A percentile compares a stretch with the other conserved stretches of the same genome.
Evolutionary conservation across 2,888 invertebrate species (phyloP).

Genomic region (Trilocha varians): DNA sequence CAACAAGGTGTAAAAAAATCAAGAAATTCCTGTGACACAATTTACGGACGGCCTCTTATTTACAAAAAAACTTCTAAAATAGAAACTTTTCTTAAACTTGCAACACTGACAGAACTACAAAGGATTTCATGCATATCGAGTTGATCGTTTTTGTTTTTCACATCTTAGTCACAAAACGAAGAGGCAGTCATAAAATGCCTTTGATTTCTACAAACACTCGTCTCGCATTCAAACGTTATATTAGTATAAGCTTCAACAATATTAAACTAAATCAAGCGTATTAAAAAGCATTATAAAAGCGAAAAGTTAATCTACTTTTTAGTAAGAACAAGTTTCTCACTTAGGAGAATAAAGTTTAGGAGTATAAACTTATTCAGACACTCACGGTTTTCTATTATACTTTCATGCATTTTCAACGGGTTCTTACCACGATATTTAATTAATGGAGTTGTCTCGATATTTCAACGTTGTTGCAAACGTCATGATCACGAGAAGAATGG

Average conservation of each 20-base stretch:
- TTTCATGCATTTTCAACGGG: too few relatives aligned
- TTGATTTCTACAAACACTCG: constrained; percentile 39
- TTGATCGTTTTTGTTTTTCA: constrained; percentile 4
- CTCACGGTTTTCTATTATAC: too few relatives aligned
- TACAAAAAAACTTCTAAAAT: neutral
- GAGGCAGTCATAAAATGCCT: constrained; percentile 40
- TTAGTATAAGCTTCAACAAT: neutral
- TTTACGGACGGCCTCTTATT: neutral
- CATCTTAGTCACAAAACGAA: constrained; percentile 37
- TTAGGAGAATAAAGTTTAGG: too few relatives aligned
- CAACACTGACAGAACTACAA: constrained; percentile 4
- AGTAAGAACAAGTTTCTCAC: too few relatives aligned
- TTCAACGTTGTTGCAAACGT: too few relatives aligned
- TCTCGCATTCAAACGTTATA: constrained; percentile 42
- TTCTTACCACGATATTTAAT: too few relatives aligned
- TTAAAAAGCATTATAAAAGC: constrained; percentile 10
- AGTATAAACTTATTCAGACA: too few relatives aligned
- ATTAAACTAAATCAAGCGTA: constrained; percentile 1
- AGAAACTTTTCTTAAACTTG: neutral
- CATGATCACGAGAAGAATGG: too few relatives aligned
- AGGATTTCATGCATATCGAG: neutral
- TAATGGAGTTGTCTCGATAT: too few relatives aligned
- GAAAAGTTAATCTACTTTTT: neutral
- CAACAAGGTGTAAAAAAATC: too few relatives aligned
- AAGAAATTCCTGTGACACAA: too few relatives aligned